Conservation (phyloP, 2,113 vertebrate species). For the Psammodynastes pulverulentus region DNA sequence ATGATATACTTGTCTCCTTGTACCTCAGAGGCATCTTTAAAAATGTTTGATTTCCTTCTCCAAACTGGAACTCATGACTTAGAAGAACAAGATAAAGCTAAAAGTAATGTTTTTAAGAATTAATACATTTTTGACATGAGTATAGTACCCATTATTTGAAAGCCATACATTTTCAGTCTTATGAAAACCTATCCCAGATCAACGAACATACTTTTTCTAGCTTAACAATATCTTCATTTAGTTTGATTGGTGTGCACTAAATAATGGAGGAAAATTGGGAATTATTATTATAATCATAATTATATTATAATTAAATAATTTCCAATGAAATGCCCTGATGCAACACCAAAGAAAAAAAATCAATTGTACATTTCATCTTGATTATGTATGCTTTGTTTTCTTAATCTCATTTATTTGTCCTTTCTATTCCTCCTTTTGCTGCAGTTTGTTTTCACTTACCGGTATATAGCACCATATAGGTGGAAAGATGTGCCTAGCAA, state of each 20-base stretch:
- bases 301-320: background rate
- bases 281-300: background rate
- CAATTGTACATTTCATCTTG: background rate
- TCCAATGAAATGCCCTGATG: background rate
- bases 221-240: background rate
- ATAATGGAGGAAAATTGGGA: background rate
- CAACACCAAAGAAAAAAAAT: background rate
- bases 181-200: background rate
- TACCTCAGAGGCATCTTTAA: constrained; percentile 8
- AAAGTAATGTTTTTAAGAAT: constrained; percentile 1
- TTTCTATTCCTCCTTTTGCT: background rate
- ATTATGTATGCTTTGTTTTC: background rate
- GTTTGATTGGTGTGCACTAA: background rate
- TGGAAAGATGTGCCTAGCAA: background rate
- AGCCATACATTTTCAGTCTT: background rate
- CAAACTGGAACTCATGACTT: background rate
- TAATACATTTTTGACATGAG: background rate
- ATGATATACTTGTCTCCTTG: constrained; percentile 7
- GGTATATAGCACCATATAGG: background rate
- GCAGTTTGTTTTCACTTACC: background rate
- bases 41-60: constrained; percentile 6
- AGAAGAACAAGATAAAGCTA: constrained; percentile 16
- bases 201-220: too few relatives aligned
- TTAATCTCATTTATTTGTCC: background rate
- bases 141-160: background rate